Evolutionary conservation across 1,140 invertebrate genomes (phyloP), one percentile per base, ranked within the genome.

Genomic region (Trinorchestia longiramus): DNA sequence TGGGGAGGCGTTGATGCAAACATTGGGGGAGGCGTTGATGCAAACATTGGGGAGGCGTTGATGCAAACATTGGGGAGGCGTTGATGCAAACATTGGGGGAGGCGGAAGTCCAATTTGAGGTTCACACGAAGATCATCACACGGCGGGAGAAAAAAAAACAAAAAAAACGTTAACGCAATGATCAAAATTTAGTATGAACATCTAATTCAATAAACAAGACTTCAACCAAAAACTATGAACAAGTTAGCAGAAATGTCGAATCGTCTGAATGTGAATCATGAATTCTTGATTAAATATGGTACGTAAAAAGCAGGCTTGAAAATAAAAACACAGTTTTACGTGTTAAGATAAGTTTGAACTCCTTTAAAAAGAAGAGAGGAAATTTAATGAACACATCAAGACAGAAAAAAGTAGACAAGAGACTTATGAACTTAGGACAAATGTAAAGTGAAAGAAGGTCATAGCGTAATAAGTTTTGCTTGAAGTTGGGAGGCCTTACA

Each of bases 1-100:
- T 8, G 88, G 88, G n/a, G 88, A 90, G 11, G 8, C 88, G 88
- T 90, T 90, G 88, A 90, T 43, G 62, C 62, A 77, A 77, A 90
- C 43, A 90, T 90, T 42, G 88, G 87, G n/a, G 41, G 87, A 41
- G 36, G 87, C 87, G 87, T 87, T 87, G 36, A 87, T 41, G 41
- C 40, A 41, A 41, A 87, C 87, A 87, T 87, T 8, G n/a, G 87
- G 87, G 87, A 87, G 4, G 47, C 87, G 87, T 87, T 87, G 87
- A 87, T 41, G 41, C 40, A 87, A 87, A n/a, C 36, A 41, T n/a
- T 41, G 87, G 87, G n/a, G n/a, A n/a, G n/a, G 87, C 36, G 87
- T 87, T 87, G 87, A 87, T 41, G 41, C 40, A n/a, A 41, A 87
- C 87, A 87, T 87, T 11, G n/a, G n/a, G 87, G 87, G 88, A 90